phyloP scores from a whole-genome alignment of 2,113 vertebrate species.

The Gymnarchus niloticus region DNA sequence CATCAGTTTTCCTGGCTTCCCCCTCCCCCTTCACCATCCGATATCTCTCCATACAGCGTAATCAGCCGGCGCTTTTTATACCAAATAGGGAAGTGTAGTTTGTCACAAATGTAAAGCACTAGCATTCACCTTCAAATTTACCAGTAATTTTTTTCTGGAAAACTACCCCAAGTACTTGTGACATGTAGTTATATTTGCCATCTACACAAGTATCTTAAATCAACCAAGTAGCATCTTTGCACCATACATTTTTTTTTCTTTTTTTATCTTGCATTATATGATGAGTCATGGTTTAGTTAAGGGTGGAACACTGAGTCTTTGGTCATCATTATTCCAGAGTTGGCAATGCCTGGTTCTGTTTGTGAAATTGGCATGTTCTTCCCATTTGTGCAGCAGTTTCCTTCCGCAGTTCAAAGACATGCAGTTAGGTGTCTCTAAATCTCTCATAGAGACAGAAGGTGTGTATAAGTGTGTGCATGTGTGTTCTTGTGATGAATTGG shows the following conservation, averaged over 20 bases:
- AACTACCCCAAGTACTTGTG: neutral
- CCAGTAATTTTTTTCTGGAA: neutral
- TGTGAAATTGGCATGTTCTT: neutral
- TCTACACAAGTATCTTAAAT: neutral
- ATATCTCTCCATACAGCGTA: slow-evolving; percentile 33
- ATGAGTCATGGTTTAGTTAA: neutral
- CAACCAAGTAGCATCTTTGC: neutral
- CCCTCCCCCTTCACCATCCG: slow-evolving; percentile 26
- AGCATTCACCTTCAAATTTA: neutral
- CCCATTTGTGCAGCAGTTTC: neutral
- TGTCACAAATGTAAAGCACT: neutral
- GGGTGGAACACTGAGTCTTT: neutral
- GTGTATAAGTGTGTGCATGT: neutral
- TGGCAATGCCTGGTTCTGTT: neutral
- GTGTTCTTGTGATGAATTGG: too few relatives aligned
- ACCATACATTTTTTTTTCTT: neutral
- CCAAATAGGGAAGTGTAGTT: slow-evolving; percentile 34
- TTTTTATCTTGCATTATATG: too few relatives aligned
- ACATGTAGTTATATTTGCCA: neutral
- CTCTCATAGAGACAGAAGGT: too few relatives aligned
- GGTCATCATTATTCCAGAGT: neutral
- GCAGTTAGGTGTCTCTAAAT: neutral
- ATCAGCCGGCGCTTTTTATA: slow-evolving; percentile 18
- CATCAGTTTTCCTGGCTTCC: slow-evolving; percentile 35
- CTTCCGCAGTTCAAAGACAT: neutral